A percentile compares a stretch with the other conserved stretches of the same genome.
phyloP scores from a whole-genome alignment of 2,888 invertebrate species.

The Microctonus brassicae region DNA sequence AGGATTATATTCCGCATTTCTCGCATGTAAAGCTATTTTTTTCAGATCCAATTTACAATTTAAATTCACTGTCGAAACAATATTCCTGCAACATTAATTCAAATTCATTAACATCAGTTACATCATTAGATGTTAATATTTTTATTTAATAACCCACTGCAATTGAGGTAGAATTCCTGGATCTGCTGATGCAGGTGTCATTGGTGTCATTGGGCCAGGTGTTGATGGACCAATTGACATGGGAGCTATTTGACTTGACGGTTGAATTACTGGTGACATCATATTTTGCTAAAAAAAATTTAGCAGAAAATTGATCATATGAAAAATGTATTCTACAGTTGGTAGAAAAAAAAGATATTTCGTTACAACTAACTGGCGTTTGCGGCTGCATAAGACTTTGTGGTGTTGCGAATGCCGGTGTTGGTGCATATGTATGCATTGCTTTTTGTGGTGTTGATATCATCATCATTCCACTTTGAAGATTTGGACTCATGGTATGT shows the following conservation, averaged over 20 bases:
- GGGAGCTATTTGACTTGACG: conserved; percentile 74
- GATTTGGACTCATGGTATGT: conserved; percentile 73
- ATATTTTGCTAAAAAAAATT: conserved; percentile 78
- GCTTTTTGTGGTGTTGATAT: conserved; percentile 80
- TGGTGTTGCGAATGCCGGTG: conserved; percentile 82
- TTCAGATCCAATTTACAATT: conserved; percentile 96
- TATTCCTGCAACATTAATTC: conserved; percentile 89
- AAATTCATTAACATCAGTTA: too few relatives aligned
- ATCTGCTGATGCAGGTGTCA: conserved; percentile 85
- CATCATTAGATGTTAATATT: not conserved
- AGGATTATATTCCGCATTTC: conserved; percentile 99
- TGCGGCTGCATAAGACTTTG: conserved; percentile 91
- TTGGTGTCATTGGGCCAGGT: conserved; percentile 86
- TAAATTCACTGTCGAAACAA: conserved; percentile 97
- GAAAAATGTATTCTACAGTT: not conserved
- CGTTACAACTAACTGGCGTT: conserved; percentile 84
- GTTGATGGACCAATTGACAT: conserved; percentile 81
- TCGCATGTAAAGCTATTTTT: conserved; percentile 95
- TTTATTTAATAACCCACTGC: conserved; percentile 75
- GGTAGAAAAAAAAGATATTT: not conserved
- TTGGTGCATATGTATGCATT: conserved; percentile 81
- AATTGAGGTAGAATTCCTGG: conserved; percentile 94
- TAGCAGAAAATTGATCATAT: too few relatives aligned
- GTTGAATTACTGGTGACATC: conserved; percentile 86
- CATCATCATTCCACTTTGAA: conserved; percentile 75